phyloP scores from a whole-genome alignment of 2,888 invertebrate species.

The Shargacucullia verbasci region DNA sequence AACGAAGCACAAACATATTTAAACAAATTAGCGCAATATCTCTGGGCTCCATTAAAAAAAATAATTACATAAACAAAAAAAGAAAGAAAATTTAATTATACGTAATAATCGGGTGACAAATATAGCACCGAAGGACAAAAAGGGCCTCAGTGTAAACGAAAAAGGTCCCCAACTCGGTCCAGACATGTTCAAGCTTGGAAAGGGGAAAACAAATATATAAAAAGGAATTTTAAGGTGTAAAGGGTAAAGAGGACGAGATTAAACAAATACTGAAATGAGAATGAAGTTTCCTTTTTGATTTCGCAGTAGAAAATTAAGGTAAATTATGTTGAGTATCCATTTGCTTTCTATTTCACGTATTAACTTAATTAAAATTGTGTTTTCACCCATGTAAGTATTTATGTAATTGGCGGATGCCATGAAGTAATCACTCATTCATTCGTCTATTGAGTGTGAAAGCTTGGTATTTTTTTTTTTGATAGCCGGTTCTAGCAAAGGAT shows the following conservation, averaged over 20 bases:
- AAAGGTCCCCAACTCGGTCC: constrained; percentile 5
- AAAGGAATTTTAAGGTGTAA: constrained; percentile 22
- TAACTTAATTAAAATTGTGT: too few species aligned
- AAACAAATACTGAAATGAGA: constrained; percentile 33
- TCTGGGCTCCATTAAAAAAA: constrained; percentile 18
- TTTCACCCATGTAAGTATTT: too few species aligned
- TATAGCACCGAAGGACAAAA: constrained; percentile 5
- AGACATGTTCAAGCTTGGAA: constrained; percentile 1
- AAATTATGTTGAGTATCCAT: constrained; percentile 4
- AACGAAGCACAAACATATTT: constrained; percentile 42
- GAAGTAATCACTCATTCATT: too few species aligned
- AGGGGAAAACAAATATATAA: constrained; percentile 28
- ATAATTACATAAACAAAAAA: constrained; percentile 22
- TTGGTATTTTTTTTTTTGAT: too few species aligned
- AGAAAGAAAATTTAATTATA: constrained; percentile 27
- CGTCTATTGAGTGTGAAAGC: too few species aligned
- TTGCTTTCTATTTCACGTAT: too few species aligned
- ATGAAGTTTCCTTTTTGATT: constrained; percentile 3
- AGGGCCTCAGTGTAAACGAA: neutral
- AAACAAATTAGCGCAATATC: constrained; percentile 32
- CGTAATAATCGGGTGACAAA: constrained; percentile 38
- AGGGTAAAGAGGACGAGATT: constrained; percentile 23
- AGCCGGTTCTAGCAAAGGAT: too few species aligned
- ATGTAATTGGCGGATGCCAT: too few species aligned
- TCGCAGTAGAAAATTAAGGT: constrained; percentile 14